Base-by-base conservation (phyloP, 2,113 vertebrate species). In the Hiodon tergisus region DNA sequence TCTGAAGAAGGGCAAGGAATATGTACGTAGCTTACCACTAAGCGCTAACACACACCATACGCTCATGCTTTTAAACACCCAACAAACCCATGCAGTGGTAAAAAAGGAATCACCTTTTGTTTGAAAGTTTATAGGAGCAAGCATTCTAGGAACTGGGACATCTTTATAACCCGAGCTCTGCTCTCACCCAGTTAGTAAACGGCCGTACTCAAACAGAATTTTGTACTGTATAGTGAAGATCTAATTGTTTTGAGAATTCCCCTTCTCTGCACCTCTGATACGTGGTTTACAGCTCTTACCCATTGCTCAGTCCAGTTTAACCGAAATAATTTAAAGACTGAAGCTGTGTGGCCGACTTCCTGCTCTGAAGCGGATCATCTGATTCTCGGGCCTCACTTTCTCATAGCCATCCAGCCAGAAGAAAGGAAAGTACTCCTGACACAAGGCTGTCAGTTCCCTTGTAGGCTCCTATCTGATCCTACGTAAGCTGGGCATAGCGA, bases 1-100 rank as follows among this genome's bases (percentile, higher is more conserved):
- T 99, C 97, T 99, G 90, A 72, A 76, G 77, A 80, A 78, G 84
- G n/a, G n/a, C 85, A 78, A 83, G 8, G 72, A 75, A 67, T 11
- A 8, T 13, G 4, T 8, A 48, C 46, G 48, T 14, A 59, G 14
- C 8, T 14, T 59, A 14, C 14, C 58, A 5, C 4, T 8, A 9
- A 14, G 7, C 14, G 14, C 7, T 14, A 9, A 9, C 9, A 14
- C 58, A 59, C 4, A 59, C 9, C 31, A 57, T 16, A 70, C 52
- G 17, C 16, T 9, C 31, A 31, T 57, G 54, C 54, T 57, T 57
- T 10, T 57, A 57, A 5, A 31, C 31, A 31, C 31, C 31, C 31
- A 2, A 31, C 31, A 31, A 31, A 31, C 31, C 31, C 31, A 31
- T 31, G 31, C 31, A 31, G 31, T 31, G 31, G 31, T 31, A 31